Base-by-base conservation (phyloP, 2,888 invertebrate genomes). In the Cephus sareptanus region DNA sequence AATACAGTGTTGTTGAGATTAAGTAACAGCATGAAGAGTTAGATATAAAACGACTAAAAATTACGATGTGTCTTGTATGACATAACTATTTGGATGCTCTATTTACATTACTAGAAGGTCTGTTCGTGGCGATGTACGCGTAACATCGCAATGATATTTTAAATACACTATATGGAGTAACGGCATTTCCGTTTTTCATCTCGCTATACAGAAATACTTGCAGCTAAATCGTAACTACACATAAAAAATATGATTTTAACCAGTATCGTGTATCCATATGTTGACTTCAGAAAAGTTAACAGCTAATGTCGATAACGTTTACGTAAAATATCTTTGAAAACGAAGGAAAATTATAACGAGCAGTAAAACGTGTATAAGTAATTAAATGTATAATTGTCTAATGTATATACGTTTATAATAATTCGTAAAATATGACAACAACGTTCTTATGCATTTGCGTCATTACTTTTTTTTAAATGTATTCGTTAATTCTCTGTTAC, bases 61-160 rank as follows among this genome's bases (percentile, higher is more conserved):
- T 71, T 71, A 71, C 71, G 33, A 33, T 30, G 23, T 23, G 13
- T 33, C 13, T 15, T 34, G 71, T 30, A n/a, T 34, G 71, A 71
- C 71, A 71, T 71, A 71, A 71, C 71, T 71, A 71, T 23, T 71
- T 34, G 71, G 33, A 71, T 34, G 33, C 30, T 71, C 30, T 71
- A 71, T 71, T 71, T 71, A 71, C 71, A 71, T 33, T 71, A 71
- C 33, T 56, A 56, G 9, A 56, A 56, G 40, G 40, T 23, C 40
- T 56, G 15, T 6, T 56, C 40, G 4, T 9, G 23, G 9, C 40
- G 9, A 56, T 56, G 23, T 2, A 23, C 23, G 40, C 40, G 40
- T 56, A 6, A 2, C 40, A 56, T 56, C 40, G 6, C 23, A 23
- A 1, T 6, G 40, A 56, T 23, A 56, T 2, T 56, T 56, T 23